These are phyloP conservation scores for Leuctra nigra DNA, from an alignment of 2,888 invertebrate species.

Conservation along the genomic window DNA sequence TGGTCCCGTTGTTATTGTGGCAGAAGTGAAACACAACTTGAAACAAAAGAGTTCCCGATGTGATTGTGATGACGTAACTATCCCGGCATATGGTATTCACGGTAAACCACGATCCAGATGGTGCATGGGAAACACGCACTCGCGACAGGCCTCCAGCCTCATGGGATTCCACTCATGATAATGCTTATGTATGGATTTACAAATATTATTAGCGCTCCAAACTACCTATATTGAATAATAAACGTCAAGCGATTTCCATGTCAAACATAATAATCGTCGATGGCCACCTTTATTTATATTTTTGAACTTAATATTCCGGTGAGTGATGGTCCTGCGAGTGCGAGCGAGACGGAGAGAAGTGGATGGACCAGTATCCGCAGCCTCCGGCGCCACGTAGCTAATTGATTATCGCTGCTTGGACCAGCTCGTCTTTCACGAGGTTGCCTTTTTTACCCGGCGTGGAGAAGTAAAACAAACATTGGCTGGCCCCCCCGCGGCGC, in stretches of 20 bases:
- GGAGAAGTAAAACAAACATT: constrained; percentile 29
- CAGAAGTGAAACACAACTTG: too few species aligned
- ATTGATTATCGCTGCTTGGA: constrained; percentile 23
- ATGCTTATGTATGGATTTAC: not conserved
- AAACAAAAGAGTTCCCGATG: too few species aligned
- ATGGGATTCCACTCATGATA: too few species aligned
- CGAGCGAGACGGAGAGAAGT: constrained; percentile 9
- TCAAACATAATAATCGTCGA: constrained; percentile 17
- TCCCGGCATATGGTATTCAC: too few species aligned
- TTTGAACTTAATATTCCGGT: not conserved
- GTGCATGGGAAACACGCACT: too few species aligned
- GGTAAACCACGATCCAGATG: too few species aligned
- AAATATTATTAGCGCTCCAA: not conserved
- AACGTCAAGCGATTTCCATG: constrained; percentile 14
- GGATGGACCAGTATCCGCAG: not conserved
- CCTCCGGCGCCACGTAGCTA: constrained; percentile 12
- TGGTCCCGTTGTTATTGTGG: too few species aligned
- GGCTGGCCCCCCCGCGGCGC: constrained; percentile 23
- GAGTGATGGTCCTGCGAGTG: not conserved
- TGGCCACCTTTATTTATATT: constrained; percentile 3
- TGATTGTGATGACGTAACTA: too few species aligned
- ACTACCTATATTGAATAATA: constrained; percentile 16
- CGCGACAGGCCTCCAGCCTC: too few species aligned
- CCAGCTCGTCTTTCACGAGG: constrained; percentile 18
- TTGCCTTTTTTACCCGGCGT: constrained; percentile 19